Percentiles rank a stretch among this genome's conserved stretches.
Conservation (phyloP, 2,797 vertebrate species). For the Labeo calbasu region DNA sequence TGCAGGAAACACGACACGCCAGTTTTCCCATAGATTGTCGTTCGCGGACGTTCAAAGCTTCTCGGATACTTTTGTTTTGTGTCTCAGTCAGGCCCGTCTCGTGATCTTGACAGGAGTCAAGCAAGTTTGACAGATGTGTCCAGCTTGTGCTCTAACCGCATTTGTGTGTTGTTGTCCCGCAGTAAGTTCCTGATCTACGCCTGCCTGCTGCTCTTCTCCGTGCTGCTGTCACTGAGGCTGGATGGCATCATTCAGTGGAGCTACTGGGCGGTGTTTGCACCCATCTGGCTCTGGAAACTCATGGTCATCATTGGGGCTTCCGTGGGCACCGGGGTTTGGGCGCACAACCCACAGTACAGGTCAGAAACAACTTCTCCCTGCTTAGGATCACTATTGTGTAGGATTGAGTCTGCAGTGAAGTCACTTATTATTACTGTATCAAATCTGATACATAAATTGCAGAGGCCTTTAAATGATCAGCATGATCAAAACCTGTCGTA, state of each 20-base stretch:
- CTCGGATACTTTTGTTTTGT: background rate
- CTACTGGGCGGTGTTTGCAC: conserved; percentile 97
- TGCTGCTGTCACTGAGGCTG: conserved; percentile 90
- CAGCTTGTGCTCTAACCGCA: background rate
- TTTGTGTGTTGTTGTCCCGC: conserved; percentile 42
- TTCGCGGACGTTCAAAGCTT: background rate
- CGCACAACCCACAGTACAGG: conserved; percentile 98
- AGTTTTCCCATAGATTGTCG: background rate
- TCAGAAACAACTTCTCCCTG: conserved; percentile 63
- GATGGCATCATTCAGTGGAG: conserved; percentile 97
- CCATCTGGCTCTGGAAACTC: conserved; percentile 98
- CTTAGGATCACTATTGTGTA: too few species aligned
- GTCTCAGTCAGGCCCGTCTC: background rate
- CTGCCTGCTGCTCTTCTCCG: conserved; percentile 95
- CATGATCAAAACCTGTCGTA: too few species aligned
- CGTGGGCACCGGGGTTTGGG: conserved; percentile 96
- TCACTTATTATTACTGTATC: too few species aligned
- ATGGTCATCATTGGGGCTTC: conserved; percentile 96
- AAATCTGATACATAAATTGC: too few species aligned
- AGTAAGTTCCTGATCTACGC: conserved; percentile 99
- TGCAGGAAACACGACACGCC: background rate
- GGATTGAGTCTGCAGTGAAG: too few species aligned
- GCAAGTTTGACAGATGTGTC: background rate
- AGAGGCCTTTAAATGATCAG: too few species aligned
- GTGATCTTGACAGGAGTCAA: background rate